Evolutionary conservation across 2,888 invertebrate species (phyloP).

Genomic region (Apamea crenata): DNA sequence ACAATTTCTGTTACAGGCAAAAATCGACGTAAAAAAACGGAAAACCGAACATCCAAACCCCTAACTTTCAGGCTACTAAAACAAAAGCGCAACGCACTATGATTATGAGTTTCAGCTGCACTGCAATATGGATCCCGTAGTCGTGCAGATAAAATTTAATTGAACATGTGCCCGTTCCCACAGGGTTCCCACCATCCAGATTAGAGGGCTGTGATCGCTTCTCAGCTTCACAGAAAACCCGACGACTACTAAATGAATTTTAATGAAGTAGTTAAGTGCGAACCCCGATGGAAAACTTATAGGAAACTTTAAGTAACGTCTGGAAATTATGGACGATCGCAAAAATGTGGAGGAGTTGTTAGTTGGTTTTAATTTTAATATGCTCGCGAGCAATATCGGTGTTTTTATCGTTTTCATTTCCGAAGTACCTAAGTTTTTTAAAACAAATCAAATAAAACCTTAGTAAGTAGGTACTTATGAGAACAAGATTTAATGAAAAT

Average conservation of each 20-base stretch:
- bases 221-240: conserved; percentile 68
- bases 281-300: conserved; percentile 69
- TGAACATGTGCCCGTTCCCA: conserved; percentile 81
- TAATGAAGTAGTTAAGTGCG: conserved; percentile 75
- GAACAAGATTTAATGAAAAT: not conserved
- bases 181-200: conserved; percentile 65
- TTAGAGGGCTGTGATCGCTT: conserved; percentile 72
- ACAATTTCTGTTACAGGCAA: not conserved
- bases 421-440: not conserved
- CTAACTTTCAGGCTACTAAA: not conserved
- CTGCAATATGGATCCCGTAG: conserved; percentile 58
- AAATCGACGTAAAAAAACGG: not conserved
- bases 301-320: conserved; percentile 58
- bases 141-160: conserved; percentile 77
- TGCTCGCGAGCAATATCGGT: conserved; percentile 1
- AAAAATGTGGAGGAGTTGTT: conserved; percentile 35
- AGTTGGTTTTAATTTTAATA: conserved; percentile 19
- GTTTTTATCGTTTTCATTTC: not conserved
- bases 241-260: conserved; percentile 75
- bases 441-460: conserved; percentile 22
- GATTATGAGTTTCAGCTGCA: conserved; percentile 53
- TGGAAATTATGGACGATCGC: conserved; percentile 27
- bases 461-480: not conserved
- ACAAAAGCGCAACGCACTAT: conserved; percentile 42
- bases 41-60: not conserved